Conservation (phyloP, 64 coral and sea anemone genomes). For the Astreopora myriophthalma region DNA sequence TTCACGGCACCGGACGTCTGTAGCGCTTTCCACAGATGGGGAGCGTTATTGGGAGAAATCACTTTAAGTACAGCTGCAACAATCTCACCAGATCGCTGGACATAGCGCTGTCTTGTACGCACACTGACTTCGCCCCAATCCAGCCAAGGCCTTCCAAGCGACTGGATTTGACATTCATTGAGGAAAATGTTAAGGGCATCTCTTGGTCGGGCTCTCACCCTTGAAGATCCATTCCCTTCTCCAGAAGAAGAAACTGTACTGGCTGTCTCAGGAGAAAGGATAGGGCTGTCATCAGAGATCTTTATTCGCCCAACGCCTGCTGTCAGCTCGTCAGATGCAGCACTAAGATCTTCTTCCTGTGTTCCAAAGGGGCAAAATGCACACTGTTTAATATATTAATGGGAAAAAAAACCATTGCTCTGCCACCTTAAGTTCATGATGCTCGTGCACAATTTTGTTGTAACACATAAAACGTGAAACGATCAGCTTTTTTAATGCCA, state of each 20-base stretch:
- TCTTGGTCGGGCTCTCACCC: neutral
- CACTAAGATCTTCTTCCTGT: neutral
- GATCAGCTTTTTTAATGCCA: too few relatives aligned
- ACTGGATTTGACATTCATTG: conserved; percentile 3
- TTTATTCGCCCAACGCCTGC: neutral
- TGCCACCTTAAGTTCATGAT: neutral
- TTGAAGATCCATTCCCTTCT: neutral
- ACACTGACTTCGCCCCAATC: conserved; percentile 20
- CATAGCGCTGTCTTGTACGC: neutral
- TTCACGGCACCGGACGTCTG: neutral
- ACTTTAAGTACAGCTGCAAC: neutral
- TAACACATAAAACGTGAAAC: too few relatives aligned
- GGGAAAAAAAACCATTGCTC: too few relatives aligned
- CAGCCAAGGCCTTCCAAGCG: conserved; percentile 35
- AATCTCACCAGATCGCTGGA: conserved; percentile 18
- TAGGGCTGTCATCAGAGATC: neutral
- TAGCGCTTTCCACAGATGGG: conserved; percentile 26
- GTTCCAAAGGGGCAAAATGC: neutral
- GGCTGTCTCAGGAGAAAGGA: neutral
- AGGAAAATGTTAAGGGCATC: neutral
- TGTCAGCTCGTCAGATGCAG: neutral
- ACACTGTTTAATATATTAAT: neutral
- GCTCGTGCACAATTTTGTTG: neutral
- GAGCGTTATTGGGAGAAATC: conserved; percentile 21
- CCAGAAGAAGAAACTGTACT: neutral